Evolutionary conservation across 2,797 vertebrate genomes (phyloP), one percentile per base, ranked within the genome.

Genomic region (Pipistrellus nathusii): DNA sequence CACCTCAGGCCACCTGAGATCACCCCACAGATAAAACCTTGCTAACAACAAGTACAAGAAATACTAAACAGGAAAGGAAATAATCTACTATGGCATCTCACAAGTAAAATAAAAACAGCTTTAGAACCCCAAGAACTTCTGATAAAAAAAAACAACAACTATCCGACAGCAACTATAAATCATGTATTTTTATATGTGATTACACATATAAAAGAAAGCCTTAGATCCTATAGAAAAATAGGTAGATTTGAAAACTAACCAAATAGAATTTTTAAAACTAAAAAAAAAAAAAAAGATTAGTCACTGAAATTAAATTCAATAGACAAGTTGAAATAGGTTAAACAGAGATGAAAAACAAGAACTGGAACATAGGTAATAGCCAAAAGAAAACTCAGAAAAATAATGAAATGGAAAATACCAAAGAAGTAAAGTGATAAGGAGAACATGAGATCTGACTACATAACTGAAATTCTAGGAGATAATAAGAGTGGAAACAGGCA

Each of bases 291-390:
- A 78, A 4, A 85, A 82, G 73, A 4, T 10, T 75, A 90, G 23
- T 57, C 51, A 66, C 53, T 76, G 55, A 82, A 93, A 93, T 57
- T 68, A 94, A 94, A 94, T 13, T 62, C 55, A 85, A 15, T 41
- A 32, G 23, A 72, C 30, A 82, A 38, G 13, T 32, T 81, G 62
- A 88, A 88, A 85, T 0, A 92, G 59, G 69, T 76, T n/a, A 76
- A 46, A 90, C 64, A 72, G 17, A 92, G 59, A 44, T 75, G 46
- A 93, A 84, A 38, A 72, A 82, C 77, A 85, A 75, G 59, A 23
- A 57, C 11, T 62, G 11, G 53, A 55, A 93, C n/a, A 69, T n/a
- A 59, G 7, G 57, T 71, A 77, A 76, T 14, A 82, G 55, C 30
- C 32, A 76, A 85, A 69, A 86, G 9, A 72, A 66, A 84, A 83